These are phyloP conservation scores for Meteorus sp. DNA, from an alignment of 1,140 invertebrate species.

Conservation along the genomic window DNA sequence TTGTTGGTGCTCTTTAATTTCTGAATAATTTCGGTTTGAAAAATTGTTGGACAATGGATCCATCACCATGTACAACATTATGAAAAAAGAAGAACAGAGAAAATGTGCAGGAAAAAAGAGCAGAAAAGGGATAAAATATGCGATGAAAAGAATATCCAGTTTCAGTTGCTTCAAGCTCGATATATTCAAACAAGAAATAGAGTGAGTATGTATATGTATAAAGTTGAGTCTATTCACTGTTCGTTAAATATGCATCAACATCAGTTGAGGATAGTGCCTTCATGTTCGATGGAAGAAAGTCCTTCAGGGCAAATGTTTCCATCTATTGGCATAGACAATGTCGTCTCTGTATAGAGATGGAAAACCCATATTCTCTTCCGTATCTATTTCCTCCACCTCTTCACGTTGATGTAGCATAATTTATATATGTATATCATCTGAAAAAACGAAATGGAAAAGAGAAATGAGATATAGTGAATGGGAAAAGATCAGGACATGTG, in stretches of 20 bases:
- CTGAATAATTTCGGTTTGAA: no score
- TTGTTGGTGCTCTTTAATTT: no score
- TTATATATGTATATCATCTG: not conserved
- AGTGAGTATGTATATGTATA: not conserved
- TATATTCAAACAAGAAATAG: not conserved
- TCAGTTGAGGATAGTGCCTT: not conserved
- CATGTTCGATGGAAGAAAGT: no score
- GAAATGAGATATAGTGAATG: no score
- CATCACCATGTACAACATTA: no score
- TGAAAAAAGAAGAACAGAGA: no score
- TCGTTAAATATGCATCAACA: constrained; percentile 3
- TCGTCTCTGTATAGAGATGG: not conserved
- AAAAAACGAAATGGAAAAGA: no score
- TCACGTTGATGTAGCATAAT: not conserved
- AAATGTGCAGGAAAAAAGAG: no score
- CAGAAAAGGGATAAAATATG: not conserved
- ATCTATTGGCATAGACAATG: not conserved
- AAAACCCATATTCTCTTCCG: no score
- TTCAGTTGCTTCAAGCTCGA: not conserved
- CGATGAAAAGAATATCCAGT: not conserved
- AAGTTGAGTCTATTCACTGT: not conserved
- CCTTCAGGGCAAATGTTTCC: not conserved
- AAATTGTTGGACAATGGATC: no score
- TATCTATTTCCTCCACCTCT: no score
- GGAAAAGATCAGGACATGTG: no score